A percentile compares a stretch with the other conserved stretches of the same genome.
Conservation (phyloP, 2,888 invertebrate species). For the Teleiodes luculella region DNA sequence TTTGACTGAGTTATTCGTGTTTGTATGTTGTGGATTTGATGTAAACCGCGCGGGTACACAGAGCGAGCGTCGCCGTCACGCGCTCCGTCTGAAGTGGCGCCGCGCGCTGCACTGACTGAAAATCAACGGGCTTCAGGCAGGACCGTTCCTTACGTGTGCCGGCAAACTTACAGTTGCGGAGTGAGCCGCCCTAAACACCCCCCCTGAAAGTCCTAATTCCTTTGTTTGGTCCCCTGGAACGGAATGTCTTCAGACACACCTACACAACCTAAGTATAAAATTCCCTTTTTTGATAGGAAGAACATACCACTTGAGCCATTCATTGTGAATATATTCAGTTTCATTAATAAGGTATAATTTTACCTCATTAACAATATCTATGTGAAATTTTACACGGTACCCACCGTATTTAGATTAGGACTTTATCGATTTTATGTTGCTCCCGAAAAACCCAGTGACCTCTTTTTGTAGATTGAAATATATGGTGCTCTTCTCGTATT, state of each 20-base stretch:
- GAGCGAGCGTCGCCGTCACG: slow-evolving; percentile 57
- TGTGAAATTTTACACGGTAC: no score
- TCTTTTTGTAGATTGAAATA: no score
- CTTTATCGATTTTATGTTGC: no score
- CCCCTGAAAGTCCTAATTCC: slow-evolving; percentile 30
- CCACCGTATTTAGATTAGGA: no score
- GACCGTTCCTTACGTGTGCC: slow-evolving; percentile 46
- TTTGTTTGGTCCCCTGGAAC: slow-evolving; percentile 1
- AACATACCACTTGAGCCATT: slow-evolving; percentile 47
- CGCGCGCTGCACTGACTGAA: slow-evolving; percentile 70
- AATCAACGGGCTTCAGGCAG: slow-evolving; percentile 52
- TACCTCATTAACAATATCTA: background rate
- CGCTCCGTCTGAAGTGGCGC: slow-evolving; percentile 71
- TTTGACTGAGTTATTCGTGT: background rate
- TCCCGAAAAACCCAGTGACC: background rate
- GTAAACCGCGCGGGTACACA: slow-evolving; percentile 40
- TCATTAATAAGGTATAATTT: slow-evolving; percentile 34
- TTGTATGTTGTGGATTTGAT: slow-evolving; percentile 7
- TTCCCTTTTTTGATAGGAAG: slow-evolving; percentile 61
- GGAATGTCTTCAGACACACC: slow-evolving; percentile 19
- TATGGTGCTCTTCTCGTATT: no score
- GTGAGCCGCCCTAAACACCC: slow-evolving; percentile 31
- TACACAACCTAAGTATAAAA: slow-evolving; percentile 42
- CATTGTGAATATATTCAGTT: slow-evolving; percentile 55
- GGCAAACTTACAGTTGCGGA: slow-evolving; percentile 33